Base-by-base conservation (phyloP, 2,113 vertebrate species). In the Odontesthes bonariensis region DNA sequence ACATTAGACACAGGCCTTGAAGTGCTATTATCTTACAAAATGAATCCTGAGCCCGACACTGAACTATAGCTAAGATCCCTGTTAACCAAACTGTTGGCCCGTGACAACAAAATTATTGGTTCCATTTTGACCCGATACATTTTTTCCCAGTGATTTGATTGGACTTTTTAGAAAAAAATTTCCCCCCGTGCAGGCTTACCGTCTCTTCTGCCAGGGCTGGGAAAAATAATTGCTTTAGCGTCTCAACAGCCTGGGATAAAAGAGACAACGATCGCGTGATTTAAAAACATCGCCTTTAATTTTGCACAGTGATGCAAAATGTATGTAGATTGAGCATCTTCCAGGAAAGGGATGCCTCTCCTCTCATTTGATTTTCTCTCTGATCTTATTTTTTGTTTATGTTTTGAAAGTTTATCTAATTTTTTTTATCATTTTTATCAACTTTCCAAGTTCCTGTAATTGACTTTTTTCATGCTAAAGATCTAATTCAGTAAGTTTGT, bases 71-170 rank as follows among this genome's bases (percentile, higher is more conserved):
- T 80, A 27, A 85, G 83, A 85, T 82, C 71, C 73, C 77, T 79
- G 57, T 47, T 78, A 88, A 86, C 75, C 58, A 49, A 78, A 80
- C 83, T 78, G 60, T 84, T 85, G 71, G 85, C 38, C 75, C 62
- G 31, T 23, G 68, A 74, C 75, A 66, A 57, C 42, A 62, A 80
- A 55, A 83, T 76, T 57, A 74, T 68, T 83, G 73, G 33, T 79
- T 72, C 71, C 72, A 75, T 77, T 86, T 81, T 65, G 62, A 71
- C 66, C 70, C 76, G 76, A 74, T 69, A 67, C 22, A 52, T 67
- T 72, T 87, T 62, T 68, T n/a, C n/a, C 6, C 14, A 14, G 16
- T 83, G 70, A 84, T 81, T 76, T 0, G 0, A 56, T 75, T 82
- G 62, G 75, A 44, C 54, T 51, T 31, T 49, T 49, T 32, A 2